These are phyloP conservation scores for Vultur gryphus DNA, from an alignment of 2,797 vertebrate genomes.

Conservation along the genomic window DNA sequence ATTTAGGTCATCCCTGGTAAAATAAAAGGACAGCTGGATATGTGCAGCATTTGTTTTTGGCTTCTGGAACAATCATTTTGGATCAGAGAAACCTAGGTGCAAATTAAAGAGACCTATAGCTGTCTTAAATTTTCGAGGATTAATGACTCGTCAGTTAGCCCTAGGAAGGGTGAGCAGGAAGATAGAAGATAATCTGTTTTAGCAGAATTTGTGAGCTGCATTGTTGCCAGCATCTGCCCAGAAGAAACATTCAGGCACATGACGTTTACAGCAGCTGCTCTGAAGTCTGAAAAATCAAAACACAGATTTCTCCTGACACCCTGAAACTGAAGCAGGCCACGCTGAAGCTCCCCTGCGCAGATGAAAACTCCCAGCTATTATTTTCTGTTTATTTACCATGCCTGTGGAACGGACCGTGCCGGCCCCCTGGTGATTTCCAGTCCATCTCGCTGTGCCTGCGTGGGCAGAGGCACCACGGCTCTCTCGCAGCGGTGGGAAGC, in stretches of 20 bases:
- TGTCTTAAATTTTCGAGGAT: not conserved
- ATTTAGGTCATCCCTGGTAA: not conserved
- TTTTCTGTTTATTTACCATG: not conserved
- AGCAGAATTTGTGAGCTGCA: not conserved
- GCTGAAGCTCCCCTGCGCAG: not conserved
- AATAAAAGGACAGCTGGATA: constrained; percentile 31
- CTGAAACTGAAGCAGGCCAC: not conserved
- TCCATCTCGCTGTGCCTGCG: not conserved
- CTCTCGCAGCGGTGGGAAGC: not conserved
- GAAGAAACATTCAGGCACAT: not conserved
- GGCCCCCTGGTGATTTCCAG: not conserved
- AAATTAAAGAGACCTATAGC: constrained; percentile 3
- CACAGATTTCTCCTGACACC: not conserved
- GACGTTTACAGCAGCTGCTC: constrained; percentile 33
- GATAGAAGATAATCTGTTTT: not conserved
- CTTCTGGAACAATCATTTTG: constrained; percentile 11
- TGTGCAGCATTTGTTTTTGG: constrained; percentile 2
- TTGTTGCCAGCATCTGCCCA: not conserved
- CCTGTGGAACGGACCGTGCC: not conserved
- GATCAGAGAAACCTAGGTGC: not conserved
- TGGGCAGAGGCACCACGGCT: not conserved
- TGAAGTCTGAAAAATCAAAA: constrained; percentile 13
- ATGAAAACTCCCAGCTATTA: not conserved
- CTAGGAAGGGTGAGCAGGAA: not conserved
- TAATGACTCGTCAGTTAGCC: not conserved